Evolutionary conservation across 1,140 invertebrate species (phyloP).

Genomic region (Melitaea cinxia): DNA sequence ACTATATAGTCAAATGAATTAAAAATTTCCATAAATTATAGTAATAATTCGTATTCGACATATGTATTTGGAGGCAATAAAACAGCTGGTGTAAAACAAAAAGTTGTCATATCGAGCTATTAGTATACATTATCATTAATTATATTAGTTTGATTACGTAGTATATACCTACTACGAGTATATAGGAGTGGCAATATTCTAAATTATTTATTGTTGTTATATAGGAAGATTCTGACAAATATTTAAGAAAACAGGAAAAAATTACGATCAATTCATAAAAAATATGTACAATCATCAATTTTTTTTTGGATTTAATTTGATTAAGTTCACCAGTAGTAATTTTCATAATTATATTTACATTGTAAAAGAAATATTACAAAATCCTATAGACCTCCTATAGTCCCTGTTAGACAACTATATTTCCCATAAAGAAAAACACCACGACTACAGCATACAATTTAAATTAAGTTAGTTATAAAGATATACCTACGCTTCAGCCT

Average conservation of each 20-base stretch:
- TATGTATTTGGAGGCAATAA: conserved; percentile 53
- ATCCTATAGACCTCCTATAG: no score
- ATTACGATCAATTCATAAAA: no score
- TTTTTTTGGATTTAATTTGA: no score
- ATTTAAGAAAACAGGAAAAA: neutral
- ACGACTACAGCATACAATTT: no score
- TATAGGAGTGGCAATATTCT: conserved; percentile 35
- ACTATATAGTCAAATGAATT: conserved; percentile 50
- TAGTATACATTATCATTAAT: conserved; percentile 59
- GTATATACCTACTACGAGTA: conserved; percentile 40
- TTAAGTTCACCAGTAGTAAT: no score
- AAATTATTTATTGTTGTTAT: conserved; percentile 2
- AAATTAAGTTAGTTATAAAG: no score
- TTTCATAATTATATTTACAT: no score
- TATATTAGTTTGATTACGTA: conserved; percentile 53
- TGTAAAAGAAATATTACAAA: no score
- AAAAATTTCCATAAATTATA: conserved; percentile 51
- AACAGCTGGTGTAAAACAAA: conserved; percentile 51
- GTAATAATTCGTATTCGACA: conserved; percentile 44
- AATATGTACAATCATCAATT: no score
- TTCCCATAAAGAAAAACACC: no score
- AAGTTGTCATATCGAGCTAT: conserved; percentile 50
- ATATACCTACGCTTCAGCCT: no score
- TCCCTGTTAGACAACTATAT: no score
- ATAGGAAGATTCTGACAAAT: neutral